Base-by-base conservation (phyloP, 1,140 invertebrate species). In the Brachionus paranguensis region DNA sequence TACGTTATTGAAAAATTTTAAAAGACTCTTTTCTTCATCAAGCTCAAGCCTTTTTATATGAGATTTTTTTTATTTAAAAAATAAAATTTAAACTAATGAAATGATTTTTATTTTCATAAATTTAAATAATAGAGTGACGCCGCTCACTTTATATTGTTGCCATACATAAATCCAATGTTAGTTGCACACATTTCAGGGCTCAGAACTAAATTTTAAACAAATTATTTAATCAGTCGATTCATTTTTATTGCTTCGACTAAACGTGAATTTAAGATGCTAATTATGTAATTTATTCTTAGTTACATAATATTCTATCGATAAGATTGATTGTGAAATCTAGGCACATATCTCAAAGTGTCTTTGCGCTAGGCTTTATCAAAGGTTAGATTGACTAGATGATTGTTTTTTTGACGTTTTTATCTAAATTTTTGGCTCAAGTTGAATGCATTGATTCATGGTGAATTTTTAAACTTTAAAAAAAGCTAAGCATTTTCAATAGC, bases 211-310 rank as follows among this genome's bases (percentile, higher is more conserved):
- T 60, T 60, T 60, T 60, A 60, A 60, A 60, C 53, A 60, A 60
- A 60, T 60, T 60, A 60, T 60, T 60, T 60, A 60, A 60, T n/a
- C n/a, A 60, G 53, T 24, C 53, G 20, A 60, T 60, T 47, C 45
- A n/a, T 47, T 47, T 47, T 12, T 68, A 20, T 41, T 68, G 27
- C 33, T 68, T 41, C 14, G 33, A 12, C 27, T 33, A 68, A 68
- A 68, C 65, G 65, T 68, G 65, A 68, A 68, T 41, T 24, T 29
- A 33, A 33, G n/a, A 68, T 33, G 33, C 33, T 68, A 68, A 68
- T 68, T 68, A 68, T 68, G 33, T 68, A 68, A 68, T 41, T 68
- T 68, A 68, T 68, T 68, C 65, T 33, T 12, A 20, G 65, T 68
- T 68, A 68, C 33, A 24, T 68, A 68, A 68, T 41, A 60, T 10